Conservation (phyloP, 2,797 vertebrate genomes). For the Characodon lateralis region DNA sequence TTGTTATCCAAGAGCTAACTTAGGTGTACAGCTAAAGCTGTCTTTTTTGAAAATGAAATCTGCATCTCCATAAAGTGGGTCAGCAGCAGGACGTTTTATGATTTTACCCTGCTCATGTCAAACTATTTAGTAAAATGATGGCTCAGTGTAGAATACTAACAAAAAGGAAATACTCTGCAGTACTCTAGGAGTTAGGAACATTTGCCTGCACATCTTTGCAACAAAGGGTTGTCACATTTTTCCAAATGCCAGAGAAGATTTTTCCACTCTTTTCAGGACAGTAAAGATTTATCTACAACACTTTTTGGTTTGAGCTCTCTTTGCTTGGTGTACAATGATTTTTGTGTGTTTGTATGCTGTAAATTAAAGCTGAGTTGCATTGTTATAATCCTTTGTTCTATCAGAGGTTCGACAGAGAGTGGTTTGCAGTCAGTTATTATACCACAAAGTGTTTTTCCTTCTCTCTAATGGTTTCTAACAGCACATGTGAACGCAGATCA, state of each 20-base stretch:
- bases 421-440: slow-evolving; percentile 23
- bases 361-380: not conserved
- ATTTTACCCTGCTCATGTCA: not conserved
- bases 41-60: no score
- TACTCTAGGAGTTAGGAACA: not conserved
- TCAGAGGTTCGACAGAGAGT: slow-evolving; percentile 15
- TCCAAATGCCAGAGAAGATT: not conserved
- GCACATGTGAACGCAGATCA: not conserved
- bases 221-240: not conserved
- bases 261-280: not conserved
- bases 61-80: no score
- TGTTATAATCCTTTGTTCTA: slow-evolving; percentile 15
- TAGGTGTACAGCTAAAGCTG: no score
- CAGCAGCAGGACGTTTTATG: not conserved
- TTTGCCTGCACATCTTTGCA: not conserved
- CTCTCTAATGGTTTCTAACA: not conserved
- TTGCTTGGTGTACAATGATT: not conserved
- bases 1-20: no score
- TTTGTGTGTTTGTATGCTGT: not conserved
- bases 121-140: not conserved
- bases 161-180: not conserved
- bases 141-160: not conserved
- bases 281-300: not conserved
- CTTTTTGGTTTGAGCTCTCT: not conserved
- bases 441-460: slow-evolving; percentile 23